These are phyloP conservation scores for Scaptomyza caliginosa DNA, from an alignment of 2,888 invertebrate species.

Conservation along the genomic window DNA sequence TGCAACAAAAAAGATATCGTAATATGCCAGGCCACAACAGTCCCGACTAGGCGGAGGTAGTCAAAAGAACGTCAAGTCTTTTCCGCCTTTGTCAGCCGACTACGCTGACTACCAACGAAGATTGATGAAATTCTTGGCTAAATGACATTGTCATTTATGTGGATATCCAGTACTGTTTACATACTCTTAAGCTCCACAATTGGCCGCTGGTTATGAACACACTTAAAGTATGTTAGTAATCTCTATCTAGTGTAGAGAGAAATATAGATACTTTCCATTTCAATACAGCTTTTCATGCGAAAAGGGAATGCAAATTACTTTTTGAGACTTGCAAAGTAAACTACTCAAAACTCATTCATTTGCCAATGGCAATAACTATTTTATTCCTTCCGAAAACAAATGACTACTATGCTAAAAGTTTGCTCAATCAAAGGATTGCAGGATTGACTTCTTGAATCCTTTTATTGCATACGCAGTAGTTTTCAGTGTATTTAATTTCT, in stretches of 20 bases:
- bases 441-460: not conserved
- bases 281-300: not conserved
- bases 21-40: slow-evolving; percentile 20
- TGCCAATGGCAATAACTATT: not conserved
- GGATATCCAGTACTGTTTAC: slow-evolving; percentile 10
- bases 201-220: slow-evolving; percentile 15
- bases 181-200: slow-evolving; percentile 16
- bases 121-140: slow-evolving; percentile 69
- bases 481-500: not conserved
- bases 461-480: not conserved
- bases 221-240: not conserved
- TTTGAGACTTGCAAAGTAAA: not conserved
- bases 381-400: no score
- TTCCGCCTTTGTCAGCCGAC: slow-evolving; percentile 6
- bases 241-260: not conserved
- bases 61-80: slow-evolving; percentile 18
- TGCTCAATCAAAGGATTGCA: no score
- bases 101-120: slow-evolving; percentile 40
- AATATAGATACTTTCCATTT: no score
- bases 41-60: not conserved
- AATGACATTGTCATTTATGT: slow-evolving; percentile 45
- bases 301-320: not conserved
- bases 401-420: no score
- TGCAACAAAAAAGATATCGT: slow-evolving; percentile 44
- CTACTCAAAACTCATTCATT: not conserved